phyloP scores from a whole-genome alignment of 2,888 invertebrate genomes.

The Apoderus coryli region DNA sequence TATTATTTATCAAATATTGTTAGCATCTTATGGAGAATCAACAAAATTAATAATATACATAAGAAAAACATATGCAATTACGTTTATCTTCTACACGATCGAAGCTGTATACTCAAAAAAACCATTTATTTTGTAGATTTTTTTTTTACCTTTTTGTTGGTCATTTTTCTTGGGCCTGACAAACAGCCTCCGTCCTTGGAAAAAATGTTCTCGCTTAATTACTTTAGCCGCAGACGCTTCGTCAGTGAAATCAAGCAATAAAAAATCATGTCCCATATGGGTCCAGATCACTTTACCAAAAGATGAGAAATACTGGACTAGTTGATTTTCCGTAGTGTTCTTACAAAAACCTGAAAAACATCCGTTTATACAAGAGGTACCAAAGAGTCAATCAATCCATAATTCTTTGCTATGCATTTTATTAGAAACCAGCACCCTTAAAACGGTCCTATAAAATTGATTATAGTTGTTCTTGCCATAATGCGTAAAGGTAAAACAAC shows the following conservation, averaged over 20 bases:
- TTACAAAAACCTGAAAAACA: slow-evolving; percentile 18
- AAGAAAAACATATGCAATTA: no score
- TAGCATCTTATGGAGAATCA: no score
- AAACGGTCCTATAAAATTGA: no score
- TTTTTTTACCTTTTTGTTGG: slow-evolving; percentile 11
- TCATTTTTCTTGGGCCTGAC: slow-evolving; percentile 13
- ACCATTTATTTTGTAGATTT: slow-evolving; percentile 6
- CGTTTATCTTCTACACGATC: no score
- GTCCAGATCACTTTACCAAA: slow-evolving; percentile 22
- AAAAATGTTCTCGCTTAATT: slow-evolving; percentile 16
- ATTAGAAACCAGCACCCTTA: no score
- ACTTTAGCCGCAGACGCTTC: slow-evolving; percentile 19
- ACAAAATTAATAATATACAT: no score
- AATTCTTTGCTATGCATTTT: no score
- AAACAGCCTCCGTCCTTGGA: slow-evolving; percentile 15
- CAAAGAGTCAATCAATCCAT: no score
- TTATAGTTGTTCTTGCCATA: no score
- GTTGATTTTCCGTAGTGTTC: slow-evolving; percentile 19
- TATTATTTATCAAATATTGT: no score
- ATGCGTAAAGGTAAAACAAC: no score
- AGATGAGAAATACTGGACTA: slow-evolving; percentile 23
- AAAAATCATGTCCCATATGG: slow-evolving; percentile 20
- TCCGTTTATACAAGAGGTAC: neutral
- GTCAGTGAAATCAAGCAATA: slow-evolving; percentile 23
- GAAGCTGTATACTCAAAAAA: neutral